A percentile compares a stretch with the other conserved stretches of the same genome.
These are phyloP conservation scores for Gila robusta DNA, from an alignment of 2,797 vertebrate genomes.

Conservation along the genomic window DNA sequence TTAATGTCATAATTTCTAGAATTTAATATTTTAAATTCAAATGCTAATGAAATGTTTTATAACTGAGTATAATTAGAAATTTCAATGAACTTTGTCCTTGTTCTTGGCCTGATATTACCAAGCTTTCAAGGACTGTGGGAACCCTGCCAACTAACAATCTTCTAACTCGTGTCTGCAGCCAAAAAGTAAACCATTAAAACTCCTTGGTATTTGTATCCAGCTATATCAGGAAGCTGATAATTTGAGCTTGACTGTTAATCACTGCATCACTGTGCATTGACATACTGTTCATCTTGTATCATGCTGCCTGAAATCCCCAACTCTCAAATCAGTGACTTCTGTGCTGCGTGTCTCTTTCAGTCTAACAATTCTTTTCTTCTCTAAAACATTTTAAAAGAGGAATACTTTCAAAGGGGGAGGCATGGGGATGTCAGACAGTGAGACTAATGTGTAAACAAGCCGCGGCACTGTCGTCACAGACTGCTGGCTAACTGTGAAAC, in stretches of 20 bases:
- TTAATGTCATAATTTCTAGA: neutral
- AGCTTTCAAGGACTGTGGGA: neutral
- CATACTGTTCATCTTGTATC: neutral
- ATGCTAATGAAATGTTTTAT: neutral
- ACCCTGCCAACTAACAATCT: slow-evolving; percentile 14
- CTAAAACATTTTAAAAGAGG: slow-evolving; percentile 8
- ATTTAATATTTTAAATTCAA: neutral
- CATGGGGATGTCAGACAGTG: neutral
- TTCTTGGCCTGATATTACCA: neutral
- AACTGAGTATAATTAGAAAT: neutral
- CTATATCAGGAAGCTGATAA: slow-evolving; percentile 2
- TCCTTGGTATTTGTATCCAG: slow-evolving; percentile 3
- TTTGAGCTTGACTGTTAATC: neutral
- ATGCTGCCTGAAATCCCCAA: neutral
- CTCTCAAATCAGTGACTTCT: neutral
- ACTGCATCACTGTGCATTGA: neutral
- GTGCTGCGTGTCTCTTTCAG: neutral
- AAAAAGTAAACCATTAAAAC: slow-evolving; percentile 1
- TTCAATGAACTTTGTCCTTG: neutral
- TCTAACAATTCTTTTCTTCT: neutral
- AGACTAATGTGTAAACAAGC: slow-evolving; percentile 33
- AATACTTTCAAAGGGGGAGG: neutral
- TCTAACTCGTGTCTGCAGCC: neutral
- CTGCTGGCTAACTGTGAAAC: slow-evolving; percentile 52
- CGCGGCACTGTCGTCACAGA: neutral